A percentile compares a stretch with the other conserved stretches of the same genome.
phyloP scores from a whole-genome alignment of 30 jellyfish, hydroid and myxozoan species.

The Nemopilema nomurai region DNA sequence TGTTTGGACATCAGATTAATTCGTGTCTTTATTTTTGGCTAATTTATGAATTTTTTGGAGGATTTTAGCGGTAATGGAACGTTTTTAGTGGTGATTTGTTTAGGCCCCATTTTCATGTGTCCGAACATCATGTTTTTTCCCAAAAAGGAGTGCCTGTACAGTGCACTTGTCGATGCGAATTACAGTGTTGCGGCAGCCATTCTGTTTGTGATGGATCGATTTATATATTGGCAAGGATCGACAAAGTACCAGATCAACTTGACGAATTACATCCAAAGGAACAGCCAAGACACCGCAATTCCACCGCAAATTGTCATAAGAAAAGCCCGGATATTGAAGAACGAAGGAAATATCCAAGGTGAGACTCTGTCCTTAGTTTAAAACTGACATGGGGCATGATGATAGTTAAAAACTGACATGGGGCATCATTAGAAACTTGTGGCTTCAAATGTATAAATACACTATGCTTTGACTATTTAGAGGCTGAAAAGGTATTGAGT shows the following conservation, averaged over 20 bases:
- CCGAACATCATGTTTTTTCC: background rate
- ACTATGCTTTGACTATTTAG: slow-evolving; percentile 3
- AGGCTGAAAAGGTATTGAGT: slow-evolving; percentile 49
- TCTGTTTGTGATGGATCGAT: slow-evolving; percentile 67
- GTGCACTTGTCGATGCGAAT: slow-evolving; percentile 39
- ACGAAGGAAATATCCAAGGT: slow-evolving; percentile 74
- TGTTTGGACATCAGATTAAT: too few species aligned
- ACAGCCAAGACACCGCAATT: slow-evolving; percentile 54
- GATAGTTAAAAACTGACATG: too few species aligned
- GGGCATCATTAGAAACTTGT: too few species aligned
- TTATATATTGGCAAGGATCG: slow-evolving; percentile 65
- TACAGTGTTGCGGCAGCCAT: slow-evolving; percentile 56
- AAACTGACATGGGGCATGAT: too few species aligned
- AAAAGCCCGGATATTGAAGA: slow-evolving; percentile 50
- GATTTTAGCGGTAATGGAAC: background rate
- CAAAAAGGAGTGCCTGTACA: slow-evolving; percentile 55
- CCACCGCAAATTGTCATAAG: slow-evolving; percentile 71
- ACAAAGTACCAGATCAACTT: slow-evolving; percentile 21
- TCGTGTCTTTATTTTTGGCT: too few species aligned
- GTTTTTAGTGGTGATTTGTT: background rate
- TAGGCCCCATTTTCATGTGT: too few species aligned
- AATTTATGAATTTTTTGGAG: too few species aligned
- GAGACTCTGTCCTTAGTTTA: too few species aligned
- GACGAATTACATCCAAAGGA: slow-evolving; percentile 19
- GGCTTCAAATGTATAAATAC: too few species aligned